Percentiles rank a stretch among this genome's conserved stretches.
Conservation (phyloP, 2,797 vertebrate species). For the Pseudomugil gertrudae region DNA sequence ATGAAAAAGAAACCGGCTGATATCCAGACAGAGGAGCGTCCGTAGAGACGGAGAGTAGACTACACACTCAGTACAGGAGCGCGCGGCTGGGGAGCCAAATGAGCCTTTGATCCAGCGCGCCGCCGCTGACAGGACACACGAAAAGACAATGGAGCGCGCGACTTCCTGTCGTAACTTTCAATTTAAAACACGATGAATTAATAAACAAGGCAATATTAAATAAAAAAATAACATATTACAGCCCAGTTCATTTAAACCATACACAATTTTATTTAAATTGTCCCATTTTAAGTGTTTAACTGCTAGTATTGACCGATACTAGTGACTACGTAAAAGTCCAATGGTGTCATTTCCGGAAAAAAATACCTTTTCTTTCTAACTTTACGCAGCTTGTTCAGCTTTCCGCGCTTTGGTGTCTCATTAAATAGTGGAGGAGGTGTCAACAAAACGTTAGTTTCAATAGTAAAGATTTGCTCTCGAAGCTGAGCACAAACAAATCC, state of each 20-base stretch:
- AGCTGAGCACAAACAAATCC: not conserved
- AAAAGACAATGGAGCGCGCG: accelerated
- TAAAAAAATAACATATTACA: not conserved
- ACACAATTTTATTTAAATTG: not conserved
- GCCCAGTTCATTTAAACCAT: not conserved
- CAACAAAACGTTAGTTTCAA: slow-evolving; percentile 79
- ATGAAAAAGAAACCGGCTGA: slow-evolving; percentile 31
- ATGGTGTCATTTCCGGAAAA: slow-evolving; percentile 4
- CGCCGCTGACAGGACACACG: not conserved
- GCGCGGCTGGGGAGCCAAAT: slow-evolving; percentile 48
- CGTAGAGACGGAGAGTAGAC: slow-evolving; percentile 60
- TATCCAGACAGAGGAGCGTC: slow-evolving; percentile 71
- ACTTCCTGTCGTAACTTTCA: slow-evolving; percentile 56
- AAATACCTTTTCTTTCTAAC: not conserved
- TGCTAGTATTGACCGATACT: not conserved
- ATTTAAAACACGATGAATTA: slow-evolving; percentile 23
- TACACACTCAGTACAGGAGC: slow-evolving; percentile 56
- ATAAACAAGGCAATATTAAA: no score
- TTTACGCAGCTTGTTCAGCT: slow-evolving; percentile 19
- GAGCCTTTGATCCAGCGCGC: slow-evolving; percentile 69
- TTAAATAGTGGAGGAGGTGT: slow-evolving; percentile 63
- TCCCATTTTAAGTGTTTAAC: not conserved
- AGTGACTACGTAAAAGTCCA: not conserved
- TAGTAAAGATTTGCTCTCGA: slow-evolving; percentile 81
- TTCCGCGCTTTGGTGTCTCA: slow-evolving; percentile 17